Conservation (phyloP, 2,113 vertebrate species). For the Hippocampus zosterae region DNA sequence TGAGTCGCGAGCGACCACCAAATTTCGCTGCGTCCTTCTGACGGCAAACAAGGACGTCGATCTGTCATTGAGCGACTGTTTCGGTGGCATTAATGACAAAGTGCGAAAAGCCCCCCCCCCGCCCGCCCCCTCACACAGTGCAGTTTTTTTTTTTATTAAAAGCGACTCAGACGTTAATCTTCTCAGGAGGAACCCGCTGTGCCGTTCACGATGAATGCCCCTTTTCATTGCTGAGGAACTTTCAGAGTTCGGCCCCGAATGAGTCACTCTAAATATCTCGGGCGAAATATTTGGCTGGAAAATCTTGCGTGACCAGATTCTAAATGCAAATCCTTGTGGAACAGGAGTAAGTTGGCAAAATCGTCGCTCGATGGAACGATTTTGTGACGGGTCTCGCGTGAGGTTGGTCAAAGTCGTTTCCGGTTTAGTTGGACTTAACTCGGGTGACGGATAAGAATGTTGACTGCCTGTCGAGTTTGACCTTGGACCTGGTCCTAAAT, state of each 20-base stretch:
- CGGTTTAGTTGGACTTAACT: neutral
- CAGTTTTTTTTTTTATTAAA: slow-evolving; percentile 51
- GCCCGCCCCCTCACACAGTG: neutral
- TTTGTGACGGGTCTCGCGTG: neutral
- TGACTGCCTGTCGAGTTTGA: neutral
- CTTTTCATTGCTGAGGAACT: slow-evolving; percentile 34
- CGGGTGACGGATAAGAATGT: neutral
- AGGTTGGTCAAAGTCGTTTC: neutral
- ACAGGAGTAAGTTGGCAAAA: too few relatives aligned
- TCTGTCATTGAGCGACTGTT: slow-evolving; percentile 17
- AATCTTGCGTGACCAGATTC: too few relatives aligned
- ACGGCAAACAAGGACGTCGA: neutral
- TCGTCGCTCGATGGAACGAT: too few relatives aligned
- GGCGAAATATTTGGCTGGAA: too few relatives aligned
- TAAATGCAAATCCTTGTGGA: too few relatives aligned
- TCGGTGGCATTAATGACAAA: slow-evolving; percentile 33
- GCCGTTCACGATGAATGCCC: slow-evolving; percentile 35
- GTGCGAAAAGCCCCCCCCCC: neutral
- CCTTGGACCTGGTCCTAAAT: neutral
- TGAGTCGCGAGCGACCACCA: neutral
- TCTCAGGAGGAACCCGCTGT: slow-evolving; percentile 44
- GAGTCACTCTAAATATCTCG: too few relatives aligned
- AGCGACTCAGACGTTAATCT: slow-evolving; percentile 53
- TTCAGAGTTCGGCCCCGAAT: neutral
- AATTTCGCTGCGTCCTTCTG: slow-evolving; percentile 23